Evolutionary conservation across 1,140 invertebrate genomes (phyloP), one percentile per base, ranked within the genome.

Genomic region (Pemphigus obesinymphae): DNA sequence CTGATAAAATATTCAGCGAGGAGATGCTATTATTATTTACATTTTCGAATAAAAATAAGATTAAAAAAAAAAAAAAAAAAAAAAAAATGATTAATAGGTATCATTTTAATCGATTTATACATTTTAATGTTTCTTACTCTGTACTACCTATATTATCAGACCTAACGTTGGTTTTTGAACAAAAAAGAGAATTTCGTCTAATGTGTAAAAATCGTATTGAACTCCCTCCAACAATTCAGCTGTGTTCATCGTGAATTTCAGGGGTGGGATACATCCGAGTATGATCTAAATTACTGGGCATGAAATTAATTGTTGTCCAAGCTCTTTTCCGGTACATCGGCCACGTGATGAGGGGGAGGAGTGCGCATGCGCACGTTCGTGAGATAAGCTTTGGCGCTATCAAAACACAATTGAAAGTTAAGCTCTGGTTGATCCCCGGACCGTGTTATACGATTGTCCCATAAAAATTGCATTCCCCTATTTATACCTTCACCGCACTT

Each of bases 341-440:
- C 43, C 4, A 5, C 63, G 34, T 68, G 20, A 34, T 11, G 34
- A 4, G 17, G 63, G 34, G 5, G 63, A n/a, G 34, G 63, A 23
- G 37, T 20, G 34, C 34, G 26, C 26, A 11, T 26, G 13, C 58
- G 58, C 29, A 17, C 61, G 29, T n/a, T 23, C 40, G 66, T 11
- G 34, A 80, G 53, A 80, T 80, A 80, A 80, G 75, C 75, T 80
- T 31, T 61, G n/a, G 55, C 34, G 23, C 53, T 43, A 61, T 78
- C 75, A 61, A 61, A 78, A 55, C 75, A 37, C 75, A 61, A 61
- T 61, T 80, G 73, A 80, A 80, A 80, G 75, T 80, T 80, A 80
- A 61, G 75, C 75, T 61, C 20, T 55, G 15, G 23, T n/a, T 80
- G 75, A 80, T 61, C 75, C 53, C 53, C n/a, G 75, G 75, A 80